A percentile compares a stretch with the other conserved stretches of the same genome.
phyloP scores from a whole-genome alignment of 2,888 invertebrate genomes.

The Lasioglossum pauxillum region DNA sequence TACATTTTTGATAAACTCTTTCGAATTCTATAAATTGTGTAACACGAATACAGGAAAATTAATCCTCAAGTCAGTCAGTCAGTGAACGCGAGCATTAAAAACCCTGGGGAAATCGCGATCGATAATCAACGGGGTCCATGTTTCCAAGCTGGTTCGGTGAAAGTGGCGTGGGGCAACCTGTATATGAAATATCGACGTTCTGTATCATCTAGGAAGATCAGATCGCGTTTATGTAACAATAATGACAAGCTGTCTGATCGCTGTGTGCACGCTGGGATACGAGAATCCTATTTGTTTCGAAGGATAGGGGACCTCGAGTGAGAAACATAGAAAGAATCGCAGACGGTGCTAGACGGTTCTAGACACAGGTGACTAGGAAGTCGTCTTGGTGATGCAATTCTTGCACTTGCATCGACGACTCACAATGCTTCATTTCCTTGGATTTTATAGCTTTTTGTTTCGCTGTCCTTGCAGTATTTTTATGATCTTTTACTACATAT shows the following conservation, averaged over 20 bases:
- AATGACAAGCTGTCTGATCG: constrained; percentile 36
- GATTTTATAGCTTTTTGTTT: background rate
- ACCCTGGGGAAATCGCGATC: constrained; percentile 21
- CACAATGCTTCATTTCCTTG: background rate
- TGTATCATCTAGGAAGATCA: constrained; percentile 45
- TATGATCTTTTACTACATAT: background rate
- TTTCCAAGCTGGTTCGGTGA: constrained; percentile 46
- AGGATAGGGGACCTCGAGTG: background rate
- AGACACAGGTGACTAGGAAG: constrained; percentile 1
- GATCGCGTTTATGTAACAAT: constrained; percentile 51
- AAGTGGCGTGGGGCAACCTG: constrained; percentile 43
- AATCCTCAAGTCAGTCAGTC: background rate
- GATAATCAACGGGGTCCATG: constrained; percentile 16
- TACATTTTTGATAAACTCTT: background rate
- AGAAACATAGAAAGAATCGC: background rate
- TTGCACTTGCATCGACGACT: background rate
- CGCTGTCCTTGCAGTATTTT: background rate
- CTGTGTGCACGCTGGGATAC: background rate
- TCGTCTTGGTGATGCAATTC: background rate
- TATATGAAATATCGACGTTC: constrained; percentile 51
- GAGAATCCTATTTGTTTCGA: constrained; percentile 6
- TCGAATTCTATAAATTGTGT: background rate
- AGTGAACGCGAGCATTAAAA: background rate
- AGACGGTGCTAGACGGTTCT: background rate
- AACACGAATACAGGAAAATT: background rate